phyloP scores from a whole-genome alignment of 2,888 invertebrate species.

The Trachelus stipa region DNA sequence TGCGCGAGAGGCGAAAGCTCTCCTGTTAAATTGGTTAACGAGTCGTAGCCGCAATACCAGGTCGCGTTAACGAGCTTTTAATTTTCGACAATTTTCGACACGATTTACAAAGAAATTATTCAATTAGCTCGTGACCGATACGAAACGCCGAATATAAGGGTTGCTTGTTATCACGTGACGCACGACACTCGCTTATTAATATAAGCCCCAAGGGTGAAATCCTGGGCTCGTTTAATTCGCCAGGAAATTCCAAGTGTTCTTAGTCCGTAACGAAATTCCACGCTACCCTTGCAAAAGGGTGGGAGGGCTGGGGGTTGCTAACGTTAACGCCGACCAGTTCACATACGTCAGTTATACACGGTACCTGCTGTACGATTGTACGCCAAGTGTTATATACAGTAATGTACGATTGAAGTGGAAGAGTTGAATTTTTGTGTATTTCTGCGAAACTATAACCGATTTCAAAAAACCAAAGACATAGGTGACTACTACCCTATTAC shows the following conservation, averaged over 20 bases:
- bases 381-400: background rate
- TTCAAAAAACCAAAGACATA: too few relatives aligned
- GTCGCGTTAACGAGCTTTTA: conserved; percentile 1
- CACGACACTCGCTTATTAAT: background rate
- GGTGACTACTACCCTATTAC: too few relatives aligned
- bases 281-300: background rate
- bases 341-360: background rate
- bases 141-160: background rate
- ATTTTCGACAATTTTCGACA: background rate
- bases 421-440: too few relatives aligned
- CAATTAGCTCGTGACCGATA: conserved; percentile 1
- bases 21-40: background rate
- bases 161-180: background rate
- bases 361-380: background rate
- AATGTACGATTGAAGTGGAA: too few relatives aligned
- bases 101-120: conserved; percentile 6
- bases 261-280: background rate
- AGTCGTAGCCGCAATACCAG: background rate
- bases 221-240: background rate
- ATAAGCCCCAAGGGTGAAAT: background rate
- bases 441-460: too few relatives aligned
- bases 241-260: background rate
- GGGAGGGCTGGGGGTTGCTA: background rate
- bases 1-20: background rate
- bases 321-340: background rate